A percentile compares a stretch with the other conserved stretches of the same genome.
Conservation (phyloP, 2,797 vertebrate genomes). For the Hirundo rustica region DNA sequence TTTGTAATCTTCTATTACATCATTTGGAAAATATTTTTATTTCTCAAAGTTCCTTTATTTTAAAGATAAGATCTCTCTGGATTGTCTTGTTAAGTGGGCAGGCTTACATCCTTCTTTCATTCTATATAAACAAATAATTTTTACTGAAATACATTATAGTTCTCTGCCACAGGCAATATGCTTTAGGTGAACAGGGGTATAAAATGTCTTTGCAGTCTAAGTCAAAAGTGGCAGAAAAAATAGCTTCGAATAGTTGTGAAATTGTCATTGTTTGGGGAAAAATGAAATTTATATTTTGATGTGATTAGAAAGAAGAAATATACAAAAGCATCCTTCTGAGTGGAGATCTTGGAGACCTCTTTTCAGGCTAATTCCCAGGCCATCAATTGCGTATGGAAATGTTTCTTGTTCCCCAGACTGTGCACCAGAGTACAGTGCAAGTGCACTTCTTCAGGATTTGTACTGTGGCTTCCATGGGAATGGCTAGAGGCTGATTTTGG, state of each 20-base stretch:
- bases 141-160: background rate
- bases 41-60: background rate
- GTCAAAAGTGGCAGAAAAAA: background rate
- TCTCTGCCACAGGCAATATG: background rate
- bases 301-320: background rate
- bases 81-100: background rate
- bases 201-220: background rate
- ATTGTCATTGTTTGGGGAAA: background rate
- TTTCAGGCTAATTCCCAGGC: background rate
- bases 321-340: background rate
- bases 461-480: background rate
- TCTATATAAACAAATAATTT: background rate
- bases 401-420: fast-evolving
- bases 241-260: background rate
- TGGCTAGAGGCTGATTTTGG: background rate
- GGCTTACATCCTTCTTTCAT: background rate
- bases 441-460: background rate
- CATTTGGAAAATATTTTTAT: background rate
- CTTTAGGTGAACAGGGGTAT: background rate
- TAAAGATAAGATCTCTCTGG: background rate
- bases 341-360: background rate
- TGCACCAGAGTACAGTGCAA: background rate
- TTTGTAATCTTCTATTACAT: background rate
- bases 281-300: background rate
- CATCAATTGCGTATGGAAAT: background rate